Evolutionary conservation across 2,888 invertebrate genomes (phyloP).

Genomic region (Leistus spinibarbis): DNA sequence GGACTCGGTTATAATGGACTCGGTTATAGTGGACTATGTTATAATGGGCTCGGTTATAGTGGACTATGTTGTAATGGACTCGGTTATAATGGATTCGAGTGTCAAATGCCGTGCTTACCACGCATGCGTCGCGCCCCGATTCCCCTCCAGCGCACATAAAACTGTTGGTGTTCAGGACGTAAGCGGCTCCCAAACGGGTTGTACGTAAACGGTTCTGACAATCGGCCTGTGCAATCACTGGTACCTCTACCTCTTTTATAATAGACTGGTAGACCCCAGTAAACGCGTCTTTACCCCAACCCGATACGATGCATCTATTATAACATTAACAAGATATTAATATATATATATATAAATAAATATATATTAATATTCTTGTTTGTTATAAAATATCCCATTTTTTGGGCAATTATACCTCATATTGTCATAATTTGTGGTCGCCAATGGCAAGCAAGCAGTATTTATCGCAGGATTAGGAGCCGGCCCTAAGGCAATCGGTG

Average conservation of each 20-base stretch:
- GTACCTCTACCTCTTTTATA: constrained; percentile 74
- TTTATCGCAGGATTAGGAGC: constrained; percentile 63
- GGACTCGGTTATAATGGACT: too few species aligned
- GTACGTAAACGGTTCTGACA: constrained; percentile 69
- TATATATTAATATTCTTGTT: background rate
- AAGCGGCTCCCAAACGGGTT: constrained; percentile 70
- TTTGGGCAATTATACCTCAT: constrained; percentile 13
- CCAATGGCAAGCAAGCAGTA: constrained; percentile 64
- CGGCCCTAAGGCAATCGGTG: constrained; percentile 63
- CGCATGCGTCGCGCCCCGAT: constrained; percentile 76
- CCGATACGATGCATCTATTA: constrained; percentile 65
- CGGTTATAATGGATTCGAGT: too few species aligned
- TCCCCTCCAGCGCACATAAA: constrained; percentile 82
- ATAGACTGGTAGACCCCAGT: constrained; percentile 68
- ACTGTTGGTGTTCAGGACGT: constrained; percentile 66
- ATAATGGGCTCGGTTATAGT: too few species aligned
- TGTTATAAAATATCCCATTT: background rate
- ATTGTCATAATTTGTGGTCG: constrained; percentile 16
- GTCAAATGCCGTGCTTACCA: constrained; percentile 65
- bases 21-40: too few species aligned
- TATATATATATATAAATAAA: background rate
- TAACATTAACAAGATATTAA: background rate
- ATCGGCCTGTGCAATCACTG: constrained; percentile 63
- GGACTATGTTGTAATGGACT: too few species aligned
- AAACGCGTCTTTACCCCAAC: constrained; percentile 82